A percentile compares a stretch with the other conserved stretches of the same genome.
Conservation (phyloP, 2,797 vertebrate species). For the Alca torda region DNA sequence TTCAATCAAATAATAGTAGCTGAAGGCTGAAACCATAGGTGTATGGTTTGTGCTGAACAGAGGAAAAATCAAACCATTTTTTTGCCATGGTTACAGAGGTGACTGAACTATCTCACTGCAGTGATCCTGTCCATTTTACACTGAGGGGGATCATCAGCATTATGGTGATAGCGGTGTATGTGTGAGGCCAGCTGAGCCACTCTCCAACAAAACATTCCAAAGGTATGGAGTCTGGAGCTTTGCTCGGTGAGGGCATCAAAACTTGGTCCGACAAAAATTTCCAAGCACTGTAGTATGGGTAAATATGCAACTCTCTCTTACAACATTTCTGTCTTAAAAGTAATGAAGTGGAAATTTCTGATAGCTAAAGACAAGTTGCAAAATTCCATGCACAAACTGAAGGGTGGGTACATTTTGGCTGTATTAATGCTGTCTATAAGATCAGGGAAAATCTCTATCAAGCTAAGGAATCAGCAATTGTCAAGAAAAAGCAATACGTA, state of each 20-base stretch:
- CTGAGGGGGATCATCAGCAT: too few relatives aligned
- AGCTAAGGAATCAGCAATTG: background rate
- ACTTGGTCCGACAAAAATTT: background rate
- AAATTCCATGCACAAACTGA: background rate
- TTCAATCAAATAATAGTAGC: background rate
- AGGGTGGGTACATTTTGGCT: background rate
- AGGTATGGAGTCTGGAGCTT: background rate
- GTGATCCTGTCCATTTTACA: background rate
- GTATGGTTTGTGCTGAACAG: background rate
- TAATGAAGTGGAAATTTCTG: background rate
- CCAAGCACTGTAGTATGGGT: too few relatives aligned
- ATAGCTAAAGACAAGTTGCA: background rate
- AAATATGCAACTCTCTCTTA: background rate
- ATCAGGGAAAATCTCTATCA: background rate
- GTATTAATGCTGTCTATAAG: background rate
- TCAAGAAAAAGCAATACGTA: background rate
- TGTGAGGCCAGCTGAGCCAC: background rate
- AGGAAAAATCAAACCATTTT: background rate
- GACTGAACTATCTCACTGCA: background rate
- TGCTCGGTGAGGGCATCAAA: background rate
- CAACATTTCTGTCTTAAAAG: background rate
- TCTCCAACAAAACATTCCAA: background rate
- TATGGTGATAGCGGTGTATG: background rate
- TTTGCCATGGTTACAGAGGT: background rate
- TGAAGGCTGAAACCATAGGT: background rate